These are phyloP conservation scores for Sebastes iracundus DNA, from an alignment of 2,797 vertebrate species.

Conservation along the genomic window DNA sequence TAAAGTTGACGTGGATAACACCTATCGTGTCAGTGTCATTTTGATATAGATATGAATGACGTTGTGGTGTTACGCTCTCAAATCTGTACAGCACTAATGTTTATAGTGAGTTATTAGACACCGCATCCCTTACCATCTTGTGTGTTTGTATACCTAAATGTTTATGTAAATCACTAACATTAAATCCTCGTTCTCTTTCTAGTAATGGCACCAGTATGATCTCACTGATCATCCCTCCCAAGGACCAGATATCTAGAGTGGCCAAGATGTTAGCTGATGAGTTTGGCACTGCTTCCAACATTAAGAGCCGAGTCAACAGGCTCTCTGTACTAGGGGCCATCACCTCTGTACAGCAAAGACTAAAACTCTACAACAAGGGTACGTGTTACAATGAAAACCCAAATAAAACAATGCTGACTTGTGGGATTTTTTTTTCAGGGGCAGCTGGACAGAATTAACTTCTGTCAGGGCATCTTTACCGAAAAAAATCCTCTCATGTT, in stretches of 20 bases:
- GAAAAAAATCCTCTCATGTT: background rate
- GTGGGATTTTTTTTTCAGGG: background rate
- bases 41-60: background rate
- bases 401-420: background rate
- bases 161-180: slow-evolving; percentile 9
- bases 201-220: slow-evolving; percentile 99
- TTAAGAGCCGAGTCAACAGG: slow-evolving; percentile 98
- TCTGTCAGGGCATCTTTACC: background rate
- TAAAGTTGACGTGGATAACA: background rate
- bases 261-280: slow-evolving; percentile 99
- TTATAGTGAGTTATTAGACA: background rate
- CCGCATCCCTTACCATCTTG: background rate
- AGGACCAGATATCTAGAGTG: slow-evolving; percentile 99
- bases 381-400: slow-evolving; percentile 48
- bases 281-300: slow-evolving; percentile 99
- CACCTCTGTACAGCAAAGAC: slow-evolving; percentile 99
- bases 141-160: background rate
- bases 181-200: slow-evolving; percentile 27
- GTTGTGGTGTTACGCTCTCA: background rate
- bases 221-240: slow-evolving; percentile 99
- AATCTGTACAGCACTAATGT: background rate
- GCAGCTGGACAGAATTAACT: background rate
- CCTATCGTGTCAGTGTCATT: background rate
- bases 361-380: slow-evolving; percentile 99
- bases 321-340: slow-evolving; percentile 99